phyloP scores from a whole-genome alignment of 2,113 vertebrate genomes.

The Paracanthobrama guichenoti region DNA sequence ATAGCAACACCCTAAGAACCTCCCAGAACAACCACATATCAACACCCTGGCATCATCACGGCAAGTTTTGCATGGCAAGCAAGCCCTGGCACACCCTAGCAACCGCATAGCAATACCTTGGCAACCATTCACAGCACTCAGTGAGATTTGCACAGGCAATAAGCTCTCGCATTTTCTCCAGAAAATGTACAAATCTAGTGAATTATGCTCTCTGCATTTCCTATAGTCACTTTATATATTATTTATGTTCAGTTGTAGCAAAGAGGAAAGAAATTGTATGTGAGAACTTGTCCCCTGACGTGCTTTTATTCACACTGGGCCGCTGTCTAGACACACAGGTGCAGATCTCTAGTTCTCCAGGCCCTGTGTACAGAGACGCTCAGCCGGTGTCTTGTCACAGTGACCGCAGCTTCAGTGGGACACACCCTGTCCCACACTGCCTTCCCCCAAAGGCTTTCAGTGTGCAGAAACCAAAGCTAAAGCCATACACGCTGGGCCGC shows the following conservation, averaged over 20 bases:
- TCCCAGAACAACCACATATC: not conserved
- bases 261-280: not conserved
- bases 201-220: not conserved
- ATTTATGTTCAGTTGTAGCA: not conserved
- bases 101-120: not conserved
- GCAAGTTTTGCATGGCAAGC: not conserved
- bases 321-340: slow-evolving; percentile 27
- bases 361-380: not conserved
- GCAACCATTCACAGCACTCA: not conserved
- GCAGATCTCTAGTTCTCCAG: slow-evolving; percentile 19
- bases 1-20: not conserved
- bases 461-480: slow-evolving; percentile 70
- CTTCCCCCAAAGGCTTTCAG: slow-evolving; percentile 60
- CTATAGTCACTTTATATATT: not conserved
- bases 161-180: too few relatives aligned
- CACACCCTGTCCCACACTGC: slow-evolving; percentile 73
- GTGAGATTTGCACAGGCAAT: not conserved
- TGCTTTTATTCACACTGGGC: not conserved
- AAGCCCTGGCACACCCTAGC: not conserved
- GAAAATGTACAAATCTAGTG: not conserved
- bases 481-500: slow-evolving; percentile 51
- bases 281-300: not conserved
- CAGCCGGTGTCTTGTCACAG: slow-evolving; percentile 53
- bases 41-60: not conserved
- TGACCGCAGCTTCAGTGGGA: slow-evolving; percentile 70